These are phyloP conservation scores for Synergus gifuensis DNA, from an alignment of 2,888 invertebrate species.

Conservation along the genomic window DNA sequence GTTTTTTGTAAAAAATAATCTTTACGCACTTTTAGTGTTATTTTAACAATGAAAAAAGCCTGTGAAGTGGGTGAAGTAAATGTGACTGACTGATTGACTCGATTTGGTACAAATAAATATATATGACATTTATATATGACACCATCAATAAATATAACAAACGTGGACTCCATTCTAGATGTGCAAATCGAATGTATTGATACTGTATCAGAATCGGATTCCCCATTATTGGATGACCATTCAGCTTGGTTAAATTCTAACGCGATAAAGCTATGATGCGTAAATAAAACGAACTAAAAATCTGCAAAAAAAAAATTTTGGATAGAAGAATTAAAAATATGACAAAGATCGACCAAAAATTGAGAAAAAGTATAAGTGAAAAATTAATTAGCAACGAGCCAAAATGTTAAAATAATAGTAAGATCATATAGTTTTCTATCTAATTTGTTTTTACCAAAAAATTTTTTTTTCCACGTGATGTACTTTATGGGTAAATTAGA, in stretches of 20 bases:
- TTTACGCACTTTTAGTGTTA: background rate
- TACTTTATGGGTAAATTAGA: conserved; percentile 8
- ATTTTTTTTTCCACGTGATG: background rate
- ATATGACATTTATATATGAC: background rate
- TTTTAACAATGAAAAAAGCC: background rate
- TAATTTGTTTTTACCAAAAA: background rate
- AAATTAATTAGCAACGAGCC: background rate
- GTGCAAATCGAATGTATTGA: conserved; percentile 14
- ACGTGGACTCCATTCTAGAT: conserved; percentile 10
- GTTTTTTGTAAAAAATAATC: background rate
- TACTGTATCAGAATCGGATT: conserved; percentile 5
- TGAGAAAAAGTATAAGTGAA: background rate
- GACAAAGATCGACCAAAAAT: background rate
- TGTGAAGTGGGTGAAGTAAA: background rate
- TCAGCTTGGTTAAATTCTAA: conserved; percentile 12
- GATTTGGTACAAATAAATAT: background rate
- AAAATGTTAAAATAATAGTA: no score
- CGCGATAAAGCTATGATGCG: background rate
- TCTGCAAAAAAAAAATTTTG: no score
- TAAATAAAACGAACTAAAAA: background rate
- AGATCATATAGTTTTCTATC: background rate
- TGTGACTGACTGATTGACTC: background rate
- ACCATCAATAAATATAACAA: background rate
- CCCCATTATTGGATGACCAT: conserved; percentile 8
- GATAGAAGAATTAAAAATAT: background rate